Base-by-base conservation (phyloP, 1,140 invertebrate species). In the Temnothorax curvispinosus region DNA sequence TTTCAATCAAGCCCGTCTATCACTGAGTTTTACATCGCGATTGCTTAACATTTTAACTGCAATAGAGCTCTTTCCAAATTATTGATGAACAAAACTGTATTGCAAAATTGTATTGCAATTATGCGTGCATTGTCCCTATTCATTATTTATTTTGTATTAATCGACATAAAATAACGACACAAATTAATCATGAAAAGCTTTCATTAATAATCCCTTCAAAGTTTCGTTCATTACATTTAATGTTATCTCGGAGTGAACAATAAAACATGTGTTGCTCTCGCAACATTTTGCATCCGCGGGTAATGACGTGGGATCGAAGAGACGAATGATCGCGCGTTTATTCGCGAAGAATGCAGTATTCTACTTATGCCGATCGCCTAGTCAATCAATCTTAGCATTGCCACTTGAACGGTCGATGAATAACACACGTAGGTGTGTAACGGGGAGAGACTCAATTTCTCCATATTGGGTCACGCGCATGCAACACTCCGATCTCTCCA, bases 311-410 rank as follows among this genome's bases (percentile, higher is more conserved):
- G 15, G 38, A 58, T 56, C 27, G 21, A n/a, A 41, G 67, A 82
- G 27, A 82, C n/a, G 67, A 47, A 74, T 15, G 41, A 82, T 41
- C 27, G 27, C 11, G 41, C 38, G 47, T 67, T 80, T 80, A 69
- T 69, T 52, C 65, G 50, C 52, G 52, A 60, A 74, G 67, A 82
- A 82, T 74, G 69, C 54, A 60, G 41, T 27, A 81, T 81, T 58
- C 56, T 11, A 74, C 72, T 82, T 87, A 74, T 75, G 52, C n/a
- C 62, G 71, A 82, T 44, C 74, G 65, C n/a, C 52, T 60, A 47
- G 32, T 72, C 78, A 58, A 85, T 88, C 87, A 35, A 78, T 89
- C 60, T 78, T 41, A n/a, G 38, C 32, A 85, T 88, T 88, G 35
- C 58, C 78, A 65, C 62, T 85, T 69, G 67, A 78, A 47, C 54